Evolutionary conservation across 2,113 vertebrate species (phyloP).

Genomic region (Nerophis lumbriciformis): DNA sequence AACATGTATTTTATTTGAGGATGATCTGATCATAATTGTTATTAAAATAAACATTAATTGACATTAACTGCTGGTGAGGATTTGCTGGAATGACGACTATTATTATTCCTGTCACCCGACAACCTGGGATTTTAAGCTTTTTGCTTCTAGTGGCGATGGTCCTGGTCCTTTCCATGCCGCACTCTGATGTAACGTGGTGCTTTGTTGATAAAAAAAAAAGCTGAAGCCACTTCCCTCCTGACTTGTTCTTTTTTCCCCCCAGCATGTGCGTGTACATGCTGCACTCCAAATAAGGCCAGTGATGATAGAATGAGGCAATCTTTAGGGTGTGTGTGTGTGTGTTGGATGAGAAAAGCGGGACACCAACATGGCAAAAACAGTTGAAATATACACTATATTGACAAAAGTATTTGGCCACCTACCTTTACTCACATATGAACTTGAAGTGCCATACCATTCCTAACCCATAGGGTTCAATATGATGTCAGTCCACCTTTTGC

Average conservation of each 20-base stretch:
- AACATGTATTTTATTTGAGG: too few relatives aligned
- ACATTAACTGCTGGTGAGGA: too few relatives aligned
- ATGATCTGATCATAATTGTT: too few relatives aligned
- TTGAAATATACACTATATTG: constrained; percentile 13
- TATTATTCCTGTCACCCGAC: too few relatives aligned
- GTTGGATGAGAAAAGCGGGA: constrained; percentile 28
- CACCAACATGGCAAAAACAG: constrained; percentile 43
- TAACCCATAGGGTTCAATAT: too few relatives aligned
- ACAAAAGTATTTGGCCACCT: too few relatives aligned
- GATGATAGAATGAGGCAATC: constrained; percentile 73
- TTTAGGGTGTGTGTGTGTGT: constrained; percentile 44
- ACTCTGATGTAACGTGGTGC: constrained; percentile 38
- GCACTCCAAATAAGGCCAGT: constrained; percentile 64
- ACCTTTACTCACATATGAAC: too few relatives aligned
- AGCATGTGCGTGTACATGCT: constrained; percentile 34
- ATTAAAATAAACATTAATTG: too few relatives aligned
- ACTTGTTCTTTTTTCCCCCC: constrained; percentile 35
- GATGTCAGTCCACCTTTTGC: too few relatives aligned
- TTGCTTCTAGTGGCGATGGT: constrained; percentile 50
- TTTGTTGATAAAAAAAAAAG: constrained; percentile 43
- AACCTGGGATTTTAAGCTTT: neutral
- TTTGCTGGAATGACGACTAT: too few relatives aligned
- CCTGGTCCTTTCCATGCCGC: constrained; percentile 59
- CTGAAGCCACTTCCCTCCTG: constrained; percentile 37
- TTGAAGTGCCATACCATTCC: too few relatives aligned